A percentile compares a stretch with the other conserved stretches of the same genome.
Evolutionary conservation across 2,888 invertebrate species (phyloP).

Genomic region (Amphimallon solstitiale): DNA sequence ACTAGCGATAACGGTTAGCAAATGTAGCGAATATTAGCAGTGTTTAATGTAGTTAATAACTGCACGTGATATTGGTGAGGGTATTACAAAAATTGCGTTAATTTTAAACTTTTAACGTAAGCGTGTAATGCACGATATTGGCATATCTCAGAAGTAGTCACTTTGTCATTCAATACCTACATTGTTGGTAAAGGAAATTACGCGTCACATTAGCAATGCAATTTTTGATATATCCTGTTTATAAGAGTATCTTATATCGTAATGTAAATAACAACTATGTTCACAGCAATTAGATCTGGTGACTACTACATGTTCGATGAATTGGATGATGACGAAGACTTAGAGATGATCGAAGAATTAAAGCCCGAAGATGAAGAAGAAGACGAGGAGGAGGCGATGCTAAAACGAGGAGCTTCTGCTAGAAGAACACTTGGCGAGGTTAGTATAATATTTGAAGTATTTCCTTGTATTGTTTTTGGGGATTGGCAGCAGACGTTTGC

Average conservation of each 20-base stretch:
- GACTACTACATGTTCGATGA: conserved; percentile 99
- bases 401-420: conserved; percentile 41
- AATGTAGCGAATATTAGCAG: too few relatives aligned
- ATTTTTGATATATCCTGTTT: conserved; percentile 9
- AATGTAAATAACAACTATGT: background rate
- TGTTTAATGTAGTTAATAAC: too few relatives aligned
- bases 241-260: background rate
- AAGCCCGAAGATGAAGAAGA: conserved; percentile 53
- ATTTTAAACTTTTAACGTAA: too few relatives aligned
- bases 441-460: conserved; percentile 33
- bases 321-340: conserved; percentile 81
- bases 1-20: too few relatives aligned
- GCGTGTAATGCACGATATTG: too few relatives aligned
- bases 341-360: conserved; percentile 67
- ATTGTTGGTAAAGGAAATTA: too few relatives aligned
- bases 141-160: too few relatives aligned
- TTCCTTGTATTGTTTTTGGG: too few relatives aligned
- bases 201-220: background rate
- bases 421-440: conserved; percentile 56
- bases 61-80: too few relatives aligned
- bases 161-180: too few relatives aligned
- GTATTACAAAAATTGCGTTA: too few relatives aligned
- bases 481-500: too few relatives aligned
- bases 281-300: conserved; percentile 92
- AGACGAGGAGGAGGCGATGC: conserved; percentile 51